These are phyloP conservation scores for Drosophila pandora DNA, from an alignment of 1,140 invertebrate species.

Conservation along the genomic window DNA sequence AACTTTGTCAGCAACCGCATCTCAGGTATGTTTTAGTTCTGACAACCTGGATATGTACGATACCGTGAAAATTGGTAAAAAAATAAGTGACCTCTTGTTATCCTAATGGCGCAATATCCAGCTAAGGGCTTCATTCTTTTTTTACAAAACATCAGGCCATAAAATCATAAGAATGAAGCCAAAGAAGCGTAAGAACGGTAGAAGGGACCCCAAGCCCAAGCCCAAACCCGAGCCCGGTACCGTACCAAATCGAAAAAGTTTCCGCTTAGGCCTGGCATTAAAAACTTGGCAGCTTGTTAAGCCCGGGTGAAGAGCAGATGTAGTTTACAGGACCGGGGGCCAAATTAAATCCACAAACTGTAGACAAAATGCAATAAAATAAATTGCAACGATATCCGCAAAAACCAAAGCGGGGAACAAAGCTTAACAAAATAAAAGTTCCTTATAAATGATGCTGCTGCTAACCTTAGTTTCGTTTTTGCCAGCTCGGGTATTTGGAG, in stretches of 20 bases:
- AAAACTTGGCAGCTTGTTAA: conserved; percentile 78
- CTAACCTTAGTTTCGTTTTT: conserved; percentile 55
- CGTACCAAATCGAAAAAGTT: conserved; percentile 74
- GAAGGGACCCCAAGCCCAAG: conserved; percentile 4
- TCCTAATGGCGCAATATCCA: conserved; percentile 10
- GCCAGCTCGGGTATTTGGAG: conserved; percentile 53
- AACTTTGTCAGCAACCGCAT: conserved; percentile 22
- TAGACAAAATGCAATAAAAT: conserved; percentile 78
- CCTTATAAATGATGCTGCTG: conserved; percentile 69
- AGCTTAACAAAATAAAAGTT: conserved; percentile 54
- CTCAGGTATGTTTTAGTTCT: conserved; percentile 1
- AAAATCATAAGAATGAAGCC: conserved; percentile 47
- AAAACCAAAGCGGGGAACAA: conserved; percentile 32
- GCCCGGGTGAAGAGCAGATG: conserved; percentile 34
- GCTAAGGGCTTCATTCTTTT: not conserved
- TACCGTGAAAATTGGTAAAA: not conserved
- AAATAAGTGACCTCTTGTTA: conserved; percentile 37
- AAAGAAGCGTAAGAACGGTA: conserved; percentile 18
- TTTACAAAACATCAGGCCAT: conserved; percentile 21
- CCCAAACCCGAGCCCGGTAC: not conserved
- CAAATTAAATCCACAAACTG: conserved; percentile 79
- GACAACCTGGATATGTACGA: not conserved
- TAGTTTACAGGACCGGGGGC: conserved; percentile 55
- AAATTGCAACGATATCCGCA: conserved; percentile 77
- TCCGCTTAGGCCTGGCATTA: conserved; percentile 64